Conservation (phyloP, 2,797 vertebrate genomes). For the Phataginus tricuspis region DNA sequence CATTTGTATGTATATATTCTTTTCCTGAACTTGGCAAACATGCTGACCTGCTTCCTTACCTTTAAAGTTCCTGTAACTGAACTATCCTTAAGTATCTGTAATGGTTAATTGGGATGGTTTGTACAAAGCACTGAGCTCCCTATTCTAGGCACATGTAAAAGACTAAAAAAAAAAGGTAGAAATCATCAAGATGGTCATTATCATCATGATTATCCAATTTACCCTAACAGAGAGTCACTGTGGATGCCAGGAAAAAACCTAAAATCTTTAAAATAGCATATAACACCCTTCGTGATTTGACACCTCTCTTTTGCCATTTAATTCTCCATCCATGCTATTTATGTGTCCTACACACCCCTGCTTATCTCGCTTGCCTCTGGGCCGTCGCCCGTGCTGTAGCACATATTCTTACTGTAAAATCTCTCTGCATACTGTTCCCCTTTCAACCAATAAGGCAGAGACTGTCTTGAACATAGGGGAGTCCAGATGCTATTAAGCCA, state of each 20-base stretch:
- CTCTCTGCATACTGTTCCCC: neutral
- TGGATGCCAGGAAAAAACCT: neutral
- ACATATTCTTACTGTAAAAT: neutral
- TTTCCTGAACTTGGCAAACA: neutral
- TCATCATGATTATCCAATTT: neutral
- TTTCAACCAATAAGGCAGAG: neutral
- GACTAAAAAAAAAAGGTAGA: neutral
- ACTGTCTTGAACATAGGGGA: neutral
- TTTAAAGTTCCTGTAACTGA: neutral
- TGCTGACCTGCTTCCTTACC: neutral
- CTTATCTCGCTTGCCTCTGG: neutral
- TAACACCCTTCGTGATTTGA: neutral
- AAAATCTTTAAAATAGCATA: neutral
- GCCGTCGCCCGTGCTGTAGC: neutral
- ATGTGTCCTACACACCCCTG: neutral
- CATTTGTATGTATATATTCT: neutral
- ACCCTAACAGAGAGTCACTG: neutral
- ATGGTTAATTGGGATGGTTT: neutral
- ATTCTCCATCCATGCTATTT: neutral
- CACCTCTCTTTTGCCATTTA: neutral
- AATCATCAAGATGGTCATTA: neutral
- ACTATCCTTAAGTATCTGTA: neutral
- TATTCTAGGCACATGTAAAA: neutral
- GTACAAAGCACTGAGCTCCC: neutral
- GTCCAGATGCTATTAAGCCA: neutral